phyloP scores from a whole-genome alignment of 2,888 invertebrate genomes.

The Drosophila paranaensis region DNA sequence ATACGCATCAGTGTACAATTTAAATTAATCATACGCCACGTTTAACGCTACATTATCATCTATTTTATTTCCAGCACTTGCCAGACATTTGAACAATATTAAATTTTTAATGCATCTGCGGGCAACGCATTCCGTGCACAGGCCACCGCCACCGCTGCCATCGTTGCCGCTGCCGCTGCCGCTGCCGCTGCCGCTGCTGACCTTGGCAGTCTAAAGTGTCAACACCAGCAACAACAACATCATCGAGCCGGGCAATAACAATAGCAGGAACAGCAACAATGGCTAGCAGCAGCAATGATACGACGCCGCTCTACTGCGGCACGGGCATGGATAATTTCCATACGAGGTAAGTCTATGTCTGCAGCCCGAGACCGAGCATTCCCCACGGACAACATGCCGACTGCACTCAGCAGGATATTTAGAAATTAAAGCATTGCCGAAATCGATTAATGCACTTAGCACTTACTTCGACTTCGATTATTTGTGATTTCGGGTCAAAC shows the following conservation, averaged over 20 bases:
- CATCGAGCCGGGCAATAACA: slow-evolving; percentile 30
- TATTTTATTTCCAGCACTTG: slow-evolving; percentile 53
- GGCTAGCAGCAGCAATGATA: slow-evolving; percentile 70
- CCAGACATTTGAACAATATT: slow-evolving; percentile 37
- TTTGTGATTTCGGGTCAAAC: slow-evolving; percentile 10
- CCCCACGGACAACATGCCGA: slow-evolving; percentile 44
- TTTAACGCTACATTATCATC: slow-evolving; percentile 8
- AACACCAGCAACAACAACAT: slow-evolving; percentile 48
- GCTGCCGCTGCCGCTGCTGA: slow-evolving; percentile 38
- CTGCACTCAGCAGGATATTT: slow-evolving; percentile 18
- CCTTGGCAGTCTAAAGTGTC: slow-evolving; percentile 31
- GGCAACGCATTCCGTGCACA: slow-evolving; percentile 37
- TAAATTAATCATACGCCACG: slow-evolving; percentile 42
- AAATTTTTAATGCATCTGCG: slow-evolving; percentile 64
- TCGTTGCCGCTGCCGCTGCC: slow-evolving; percentile 38
- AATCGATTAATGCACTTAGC: slow-evolving; percentile 46
- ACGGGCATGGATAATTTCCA: slow-evolving; percentile 82
- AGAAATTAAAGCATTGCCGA: slow-evolving; percentile 31
- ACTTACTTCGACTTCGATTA: slow-evolving; percentile 8
- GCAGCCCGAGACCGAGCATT: slow-evolving; percentile 2
- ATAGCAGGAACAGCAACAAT: slow-evolving; percentile 42
- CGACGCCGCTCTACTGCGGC: slow-evolving; percentile 80
- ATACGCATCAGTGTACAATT: slow-evolving; percentile 47
- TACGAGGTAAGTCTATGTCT: slow-evolving; percentile 76
- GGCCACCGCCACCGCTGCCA: slow-evolving; percentile 30